Base-by-base conservation (phyloP, 2,113 vertebrate genomes). In the Pseudonaja textilis region DNA sequence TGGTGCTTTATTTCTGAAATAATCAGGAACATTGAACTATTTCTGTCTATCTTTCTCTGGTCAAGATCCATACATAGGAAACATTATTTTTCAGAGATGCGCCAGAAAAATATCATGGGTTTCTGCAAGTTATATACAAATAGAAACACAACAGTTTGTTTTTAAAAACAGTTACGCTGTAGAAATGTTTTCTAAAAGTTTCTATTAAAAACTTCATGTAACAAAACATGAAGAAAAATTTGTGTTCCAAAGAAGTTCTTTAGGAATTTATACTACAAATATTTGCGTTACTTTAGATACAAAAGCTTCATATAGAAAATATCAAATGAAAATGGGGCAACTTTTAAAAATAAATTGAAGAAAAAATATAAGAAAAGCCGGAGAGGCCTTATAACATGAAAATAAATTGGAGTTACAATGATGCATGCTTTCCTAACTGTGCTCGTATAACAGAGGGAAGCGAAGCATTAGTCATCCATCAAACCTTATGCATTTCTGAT, bases 1-100 rank as follows among this genome's bases (percentile, higher is more conserved):
- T 90, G 74, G 92, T 55, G 5, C 81, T 93, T 90, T 47, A 87
- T 59, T 90, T 69, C 56, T 87, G 81, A 87, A 93, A 64, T 52
- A 87, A 93, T 89, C 74, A 52, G 23, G 69, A n/a, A 42, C 29
- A 52, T 47, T 87, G 81, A 61, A 14, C n/a, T 42, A 42, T 42
- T 81, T 81, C 69, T 39, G 6, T 9, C 34, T 6, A 81, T 81
- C 34, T 57, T 42, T 87, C n/a, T 90, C n/a, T 54, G 42, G 34
- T 81, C 74, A 42, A 42, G 34, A 81, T 81, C 34, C 74, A 81
- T 81, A 22, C 6, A 42, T 1, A 81, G 74, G 74, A 81, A 81
- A 81, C 34, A 39, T 42, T 81, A 22, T 81, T 81, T 81, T 20
- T 81, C 74, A 42, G 34, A 81, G 34, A 81, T 42, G 34, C 42